phyloP scores from a whole-genome alignment of 2,888 invertebrate genomes.

The Anticlea derivata region DNA sequence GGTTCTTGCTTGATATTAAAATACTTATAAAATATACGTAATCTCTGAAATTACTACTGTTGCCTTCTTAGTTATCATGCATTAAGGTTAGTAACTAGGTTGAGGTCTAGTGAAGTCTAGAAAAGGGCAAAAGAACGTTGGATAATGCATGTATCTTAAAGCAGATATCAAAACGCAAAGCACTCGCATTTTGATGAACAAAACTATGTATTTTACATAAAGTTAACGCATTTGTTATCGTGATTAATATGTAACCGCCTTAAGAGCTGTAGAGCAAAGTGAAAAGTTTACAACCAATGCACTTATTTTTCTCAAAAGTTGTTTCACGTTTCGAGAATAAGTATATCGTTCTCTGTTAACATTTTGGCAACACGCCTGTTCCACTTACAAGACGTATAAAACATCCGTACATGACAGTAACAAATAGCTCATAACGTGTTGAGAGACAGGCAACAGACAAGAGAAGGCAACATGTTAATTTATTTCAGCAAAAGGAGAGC shows the following conservation, averaged over 20 bases:
- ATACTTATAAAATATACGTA: not conserved
- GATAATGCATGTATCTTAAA: no score
- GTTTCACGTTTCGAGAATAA: conserved; percentile 43
- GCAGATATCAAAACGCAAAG: no score
- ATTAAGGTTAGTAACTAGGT: no score
- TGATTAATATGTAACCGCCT: conserved; percentile 1
- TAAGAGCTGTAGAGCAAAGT: conserved; percentile 13
- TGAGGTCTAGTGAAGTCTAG: no score
- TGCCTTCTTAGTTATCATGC: no score
- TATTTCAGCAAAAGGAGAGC: conserved; percentile 1
- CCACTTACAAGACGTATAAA: conserved; percentile 57
- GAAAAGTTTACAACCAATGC: conserved; percentile 34
- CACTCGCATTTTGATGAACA: not conserved
- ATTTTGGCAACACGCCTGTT: conserved; percentile 59
- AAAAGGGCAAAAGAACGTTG: no score
- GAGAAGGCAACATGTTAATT: conserved; percentile 2
- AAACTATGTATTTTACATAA: conserved; percentile 2
- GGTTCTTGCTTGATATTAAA: not conserved
- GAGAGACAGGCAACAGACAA: conserved; percentile 35
- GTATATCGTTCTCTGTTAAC: conserved; percentile 52
- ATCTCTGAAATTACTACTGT: not conserved
- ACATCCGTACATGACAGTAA: conserved; percentile 55
- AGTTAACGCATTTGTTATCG: conserved; percentile 1
- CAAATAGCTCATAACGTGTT: conserved; percentile 51
- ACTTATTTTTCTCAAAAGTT: conserved; percentile 41